Evolutionary conservation across 1,140 invertebrate species (phyloP).

Genomic region (Zophobas morio): DNA sequence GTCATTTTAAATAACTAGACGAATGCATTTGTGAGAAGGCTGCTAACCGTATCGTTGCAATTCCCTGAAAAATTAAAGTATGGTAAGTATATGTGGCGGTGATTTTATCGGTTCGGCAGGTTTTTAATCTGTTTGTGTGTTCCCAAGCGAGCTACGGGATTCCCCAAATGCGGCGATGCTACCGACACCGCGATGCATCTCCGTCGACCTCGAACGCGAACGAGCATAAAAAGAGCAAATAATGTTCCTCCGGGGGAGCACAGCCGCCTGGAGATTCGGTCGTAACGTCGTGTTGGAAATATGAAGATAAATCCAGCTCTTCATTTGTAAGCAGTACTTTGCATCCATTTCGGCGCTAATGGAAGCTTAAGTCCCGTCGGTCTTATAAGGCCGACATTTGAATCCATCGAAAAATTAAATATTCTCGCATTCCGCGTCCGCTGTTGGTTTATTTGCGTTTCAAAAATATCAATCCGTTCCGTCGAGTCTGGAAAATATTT

Average conservation of each 20-base stretch:
- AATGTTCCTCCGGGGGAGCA: constrained; percentile 29
- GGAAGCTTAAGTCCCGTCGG: constrained; percentile 32
- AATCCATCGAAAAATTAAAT: constrained; percentile 45
- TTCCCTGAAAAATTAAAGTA: no score
- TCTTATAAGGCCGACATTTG: constrained; percentile 22
- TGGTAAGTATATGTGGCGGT: no score
- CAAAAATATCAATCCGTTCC: constrained; percentile 25
- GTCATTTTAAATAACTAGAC: no score
- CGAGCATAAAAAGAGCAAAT: constrained; percentile 43
- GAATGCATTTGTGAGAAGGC: no score
- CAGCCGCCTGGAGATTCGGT: constrained; percentile 16
- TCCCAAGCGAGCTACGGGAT: not conserved
- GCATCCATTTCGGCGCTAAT: constrained; percentile 39
- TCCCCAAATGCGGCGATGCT: not conserved
- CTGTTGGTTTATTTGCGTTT: constrained; percentile 24
- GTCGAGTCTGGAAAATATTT: constrained; percentile 16
- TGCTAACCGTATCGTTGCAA: no score
- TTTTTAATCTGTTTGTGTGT: not conserved
- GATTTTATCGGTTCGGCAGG: no score
- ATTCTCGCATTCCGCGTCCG: constrained; percentile 7
- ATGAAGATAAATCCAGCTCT: constrained; percentile 47
- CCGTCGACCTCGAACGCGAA: constrained; percentile 10
- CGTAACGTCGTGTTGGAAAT: constrained; percentile 43
- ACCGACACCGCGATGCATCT: constrained; percentile 19
- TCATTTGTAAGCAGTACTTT: constrained; percentile 44